A percentile compares a stretch with the other conserved stretches of the same genome.
Conservation (phyloP, 2,797 vertebrate species). For the Ctenopoma multispine region DNA sequence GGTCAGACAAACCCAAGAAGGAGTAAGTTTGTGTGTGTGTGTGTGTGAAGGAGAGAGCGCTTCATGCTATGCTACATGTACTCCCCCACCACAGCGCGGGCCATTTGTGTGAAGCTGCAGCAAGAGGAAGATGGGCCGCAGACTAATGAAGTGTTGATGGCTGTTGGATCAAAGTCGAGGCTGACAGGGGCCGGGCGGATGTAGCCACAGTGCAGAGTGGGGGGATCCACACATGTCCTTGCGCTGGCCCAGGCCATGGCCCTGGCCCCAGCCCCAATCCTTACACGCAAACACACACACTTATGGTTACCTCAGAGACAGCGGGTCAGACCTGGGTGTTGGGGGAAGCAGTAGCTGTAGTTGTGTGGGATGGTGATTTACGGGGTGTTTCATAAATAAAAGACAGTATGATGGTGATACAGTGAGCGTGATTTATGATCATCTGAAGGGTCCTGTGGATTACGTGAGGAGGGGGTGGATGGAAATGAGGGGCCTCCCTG, state of each 20-base stretch:
- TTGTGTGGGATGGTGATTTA: slow-evolving; percentile 68
- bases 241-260: slow-evolving; percentile 28
- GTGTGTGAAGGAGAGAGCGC: slow-evolving; percentile 13
- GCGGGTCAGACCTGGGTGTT: slow-evolving; percentile 55
- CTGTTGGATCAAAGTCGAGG: slow-evolving; percentile 78
- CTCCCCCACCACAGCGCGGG: slow-evolving; percentile 48
- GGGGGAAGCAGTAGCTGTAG: slow-evolving; percentile 64
- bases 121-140: slow-evolving; percentile 69
- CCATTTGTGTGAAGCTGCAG: slow-evolving; percentile 72
- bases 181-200: slow-evolving; percentile 77
- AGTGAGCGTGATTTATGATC: slow-evolving; percentile 79
- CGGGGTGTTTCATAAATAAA: slow-evolving; percentile 81
- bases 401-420: slow-evolving; percentile 70
- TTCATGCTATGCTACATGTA: slow-evolving; percentile 40
- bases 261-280: too few relatives aligned
- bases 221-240: slow-evolving; percentile 74
- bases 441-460: slow-evolving; percentile 69
- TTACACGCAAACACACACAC: slow-evolving; percentile 26
- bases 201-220: slow-evolving; percentile 70
- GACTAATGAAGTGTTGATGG: slow-evolving; percentile 84
- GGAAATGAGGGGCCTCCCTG: slow-evolving; percentile 69
- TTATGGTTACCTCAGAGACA: slow-evolving; percentile 57
- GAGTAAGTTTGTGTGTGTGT: slow-evolving; percentile 26
- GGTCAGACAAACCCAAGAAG: slow-evolving; percentile 49
- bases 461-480: slow-evolving; percentile 47